Percentiles rank a stretch among this genome's conserved stretches.
These are phyloP conservation scores for Xylophagus ater DNA, from an alignment of 2,888 invertebrate genomes.

Conservation along the genomic window DNA sequence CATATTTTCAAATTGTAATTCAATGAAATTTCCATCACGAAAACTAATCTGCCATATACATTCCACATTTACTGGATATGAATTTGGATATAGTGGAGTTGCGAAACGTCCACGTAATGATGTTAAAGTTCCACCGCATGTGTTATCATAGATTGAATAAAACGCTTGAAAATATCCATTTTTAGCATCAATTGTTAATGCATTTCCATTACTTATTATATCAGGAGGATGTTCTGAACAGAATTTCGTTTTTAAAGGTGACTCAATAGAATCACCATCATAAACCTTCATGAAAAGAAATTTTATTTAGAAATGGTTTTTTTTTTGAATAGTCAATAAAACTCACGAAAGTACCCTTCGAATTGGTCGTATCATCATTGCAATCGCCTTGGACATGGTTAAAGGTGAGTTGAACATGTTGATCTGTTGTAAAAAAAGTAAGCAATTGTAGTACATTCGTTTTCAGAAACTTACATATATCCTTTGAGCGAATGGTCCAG, in stretches of 20 bases:
- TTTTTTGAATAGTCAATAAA: too few species aligned
- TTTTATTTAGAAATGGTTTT: too few species aligned
- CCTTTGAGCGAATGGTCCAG: conserved; percentile 21
- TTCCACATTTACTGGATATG: conserved; percentile 55
- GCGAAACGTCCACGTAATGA: conserved; percentile 52
- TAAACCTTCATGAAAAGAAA: too few species aligned
- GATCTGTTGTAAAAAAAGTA: conserved; percentile 1
- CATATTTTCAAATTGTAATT: conserved; percentile 54
- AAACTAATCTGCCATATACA: conserved; percentile 64
- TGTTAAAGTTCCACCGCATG: conserved; percentile 60
- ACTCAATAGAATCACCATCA: conserved; percentile 54
- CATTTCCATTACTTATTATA: conserved; percentile 54
- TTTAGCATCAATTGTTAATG: conserved; percentile 38
- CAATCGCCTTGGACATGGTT: conserved; percentile 2
- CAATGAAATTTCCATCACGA: conserved; percentile 57
- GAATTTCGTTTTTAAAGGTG: conserved; percentile 44
- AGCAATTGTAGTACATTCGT: not conserved
- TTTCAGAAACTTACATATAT: conserved; percentile 14
- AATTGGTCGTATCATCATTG: too few species aligned
- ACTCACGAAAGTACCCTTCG: too few species aligned
- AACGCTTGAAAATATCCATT: conserved; percentile 29
- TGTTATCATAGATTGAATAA: conserved; percentile 41
- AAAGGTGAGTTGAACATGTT: conserved; percentile 3
- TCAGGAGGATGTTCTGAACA: conserved; percentile 48
- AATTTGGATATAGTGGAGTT: conserved; percentile 58